Percentiles rank a stretch among this genome's conserved stretches.
Conservation (phyloP, 2,888 invertebrate genomes). For the Lutraria lutraria region DNA sequence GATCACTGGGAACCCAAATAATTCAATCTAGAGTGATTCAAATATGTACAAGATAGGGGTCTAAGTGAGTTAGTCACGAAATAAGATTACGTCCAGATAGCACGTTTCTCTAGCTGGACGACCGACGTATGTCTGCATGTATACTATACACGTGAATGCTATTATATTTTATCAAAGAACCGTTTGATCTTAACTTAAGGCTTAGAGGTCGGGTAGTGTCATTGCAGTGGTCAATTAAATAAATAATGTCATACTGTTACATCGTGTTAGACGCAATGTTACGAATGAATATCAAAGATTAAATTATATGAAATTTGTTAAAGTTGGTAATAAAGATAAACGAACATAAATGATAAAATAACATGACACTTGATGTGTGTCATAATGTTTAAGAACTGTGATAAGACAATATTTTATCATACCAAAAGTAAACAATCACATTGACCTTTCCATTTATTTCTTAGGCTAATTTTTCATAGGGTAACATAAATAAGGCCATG, state of each 20-base stretch:
- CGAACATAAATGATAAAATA: neutral
- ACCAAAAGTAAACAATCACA: neutral
- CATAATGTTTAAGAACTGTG: neutral
- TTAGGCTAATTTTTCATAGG: neutral
- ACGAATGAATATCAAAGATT: neutral
- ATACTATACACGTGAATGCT: neutral
- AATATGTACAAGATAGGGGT: constrained; percentile 22
- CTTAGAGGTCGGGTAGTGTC: neutral
- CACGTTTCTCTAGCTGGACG: constrained; percentile 1
- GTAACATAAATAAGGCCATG: neutral
- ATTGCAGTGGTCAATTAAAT: neutral
- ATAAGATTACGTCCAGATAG: constrained; percentile 35
- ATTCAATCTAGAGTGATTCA: constrained; percentile 17
- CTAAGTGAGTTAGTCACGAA: constrained; percentile 50
- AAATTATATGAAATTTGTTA: neutral
- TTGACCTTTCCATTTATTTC: neutral
- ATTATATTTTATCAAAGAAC: constrained; percentile 11
- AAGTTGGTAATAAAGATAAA: neutral
- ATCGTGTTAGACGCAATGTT: neutral
- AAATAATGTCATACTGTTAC: neutral
- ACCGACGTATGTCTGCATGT: constrained; percentile 31
- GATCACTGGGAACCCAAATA: constrained; percentile 6
- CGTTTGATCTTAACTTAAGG: neutral
- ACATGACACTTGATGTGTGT: neutral
- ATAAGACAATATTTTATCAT: neutral